Evolutionary conservation across 35 echinoderm and acorn worm species (phyloP).

Genomic region (Anneissia japonica): DNA sequence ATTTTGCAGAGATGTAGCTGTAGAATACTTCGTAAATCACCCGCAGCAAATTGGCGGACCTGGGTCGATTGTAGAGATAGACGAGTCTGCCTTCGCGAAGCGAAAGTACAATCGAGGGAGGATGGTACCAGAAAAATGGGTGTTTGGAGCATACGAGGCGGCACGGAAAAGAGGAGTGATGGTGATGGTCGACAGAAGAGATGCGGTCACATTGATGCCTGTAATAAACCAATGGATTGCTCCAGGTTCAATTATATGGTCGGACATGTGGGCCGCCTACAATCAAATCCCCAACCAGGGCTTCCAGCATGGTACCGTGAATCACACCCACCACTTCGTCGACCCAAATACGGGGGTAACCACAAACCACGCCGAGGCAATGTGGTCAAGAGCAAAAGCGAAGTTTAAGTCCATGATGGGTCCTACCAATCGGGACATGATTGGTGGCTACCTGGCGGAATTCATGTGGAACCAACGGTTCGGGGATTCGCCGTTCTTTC

Average conservation of each 20-base stretch:
- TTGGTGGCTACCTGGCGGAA: background rate
- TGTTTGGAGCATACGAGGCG: background rate
- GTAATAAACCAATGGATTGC: background rate
- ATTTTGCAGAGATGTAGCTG: slow-evolving; percentile 1
- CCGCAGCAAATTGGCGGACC: background rate
- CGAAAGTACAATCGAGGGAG: slow-evolving; percentile 3
- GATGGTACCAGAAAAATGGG: background rate
- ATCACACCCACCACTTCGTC: background rate
- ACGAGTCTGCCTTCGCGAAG: background rate
- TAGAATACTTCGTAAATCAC: background rate
- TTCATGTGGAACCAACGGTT: background rate
- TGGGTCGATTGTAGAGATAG: background rate
- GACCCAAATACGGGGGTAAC: background rate
- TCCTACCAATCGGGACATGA: background rate
- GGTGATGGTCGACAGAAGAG: background rate
- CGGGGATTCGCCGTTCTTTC: background rate
- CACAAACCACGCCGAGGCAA: background rate
- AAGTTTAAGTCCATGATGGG: background rate
- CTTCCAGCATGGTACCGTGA: background rate
- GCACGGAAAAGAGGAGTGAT: background rate
- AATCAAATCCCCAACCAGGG: background rate
- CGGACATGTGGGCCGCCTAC: background rate
- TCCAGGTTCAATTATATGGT: background rate
- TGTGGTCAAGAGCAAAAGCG: slow-evolving; percentile 1
- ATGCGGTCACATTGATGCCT: background rate